Base-by-base conservation (phyloP, 64 coral and sea anemone species). In the Anthopleura sola region DNA sequence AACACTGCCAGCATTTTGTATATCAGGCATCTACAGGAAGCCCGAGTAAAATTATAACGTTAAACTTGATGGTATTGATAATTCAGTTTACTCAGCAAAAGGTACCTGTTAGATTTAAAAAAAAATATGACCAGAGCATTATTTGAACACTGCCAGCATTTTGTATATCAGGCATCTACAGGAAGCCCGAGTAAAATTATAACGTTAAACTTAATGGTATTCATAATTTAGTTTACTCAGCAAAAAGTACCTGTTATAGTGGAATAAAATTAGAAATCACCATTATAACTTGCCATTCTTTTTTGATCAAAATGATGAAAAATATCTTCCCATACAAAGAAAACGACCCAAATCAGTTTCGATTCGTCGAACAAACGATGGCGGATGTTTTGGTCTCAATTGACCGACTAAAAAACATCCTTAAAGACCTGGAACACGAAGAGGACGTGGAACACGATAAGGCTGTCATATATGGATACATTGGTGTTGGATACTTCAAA, bases 281-380 rank as follows among this genome's bases (percentile, higher is more conserved):
- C 5, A 71, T 71, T 33, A 14, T 34, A 33, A 32, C 28, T 33
- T 5, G 28, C 29, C 10, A 32, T 71, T 71, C 9, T 71, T 32
- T 79, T 24, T 8, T 44, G 76, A 13, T 23, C 7, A 79, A 79
- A 60, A 83, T 83, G 82, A 14, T 32, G 50, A 83, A 57, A 83
- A 56, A 37, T 55, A n/a, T 83, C 32, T 83, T 83, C 26, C 82
- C 82, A 18, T 50, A 54, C 21, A 83, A 91, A 75, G 89, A 95
- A 82, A 95, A 95, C 46, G 90, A 95, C 36, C 93, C 93, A 6
- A 91, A 91, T 49, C 83, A 88, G 60, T 95, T 91, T 82, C 55
- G 93, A 18, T 85, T 86, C 85, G 76, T 95, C 9, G 93, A 95
- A 55, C 85, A 95, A 68, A 53, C 86, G 3, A 82, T 82, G 75